phyloP scores from a whole-genome alignment of 2,888 invertebrate genomes.

The Vannuccia rotundouncinata region DNA sequence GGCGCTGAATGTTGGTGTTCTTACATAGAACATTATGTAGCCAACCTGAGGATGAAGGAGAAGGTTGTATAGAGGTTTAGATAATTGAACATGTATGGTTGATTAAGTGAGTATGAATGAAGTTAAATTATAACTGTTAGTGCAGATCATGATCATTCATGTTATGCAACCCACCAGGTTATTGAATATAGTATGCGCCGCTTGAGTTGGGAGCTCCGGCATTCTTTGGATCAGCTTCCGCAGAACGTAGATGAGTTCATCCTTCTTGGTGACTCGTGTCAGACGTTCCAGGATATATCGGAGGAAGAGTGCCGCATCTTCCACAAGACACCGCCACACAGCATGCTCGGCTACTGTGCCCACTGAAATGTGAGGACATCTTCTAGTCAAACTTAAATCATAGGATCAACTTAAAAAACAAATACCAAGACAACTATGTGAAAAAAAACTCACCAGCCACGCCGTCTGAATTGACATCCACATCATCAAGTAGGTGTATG shows the following conservation, averaged over 20 bases:
- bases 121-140: no score
- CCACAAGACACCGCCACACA: constrained; percentile 93
- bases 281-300: constrained; percentile 88
- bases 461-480: constrained; percentile 85
- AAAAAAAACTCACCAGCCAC: constrained; percentile 59
- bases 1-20: constrained; percentile 88
- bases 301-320: constrained; percentile 89
- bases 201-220: constrained; percentile 80
- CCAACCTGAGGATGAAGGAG: constrained; percentile 66
- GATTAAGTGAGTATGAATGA: no score
- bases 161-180: no score
- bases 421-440: not conserved
- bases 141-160: no score
- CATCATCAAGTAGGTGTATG: constrained; percentile 85
- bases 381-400: not conserved
- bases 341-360: constrained; percentile 94
- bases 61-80: no score
- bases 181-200: constrained; percentile 94
- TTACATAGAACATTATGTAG: constrained; percentile 96
- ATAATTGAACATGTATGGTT: no score
- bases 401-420: not conserved
- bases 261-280: constrained; percentile 63
- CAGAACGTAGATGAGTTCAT: constrained; percentile 82
- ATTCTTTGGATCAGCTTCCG: constrained; percentile 86
- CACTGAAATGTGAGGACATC: constrained; percentile 59